Conservation (phyloP, 1,140 invertebrate genomes). For the Magallana gigas region DNA sequence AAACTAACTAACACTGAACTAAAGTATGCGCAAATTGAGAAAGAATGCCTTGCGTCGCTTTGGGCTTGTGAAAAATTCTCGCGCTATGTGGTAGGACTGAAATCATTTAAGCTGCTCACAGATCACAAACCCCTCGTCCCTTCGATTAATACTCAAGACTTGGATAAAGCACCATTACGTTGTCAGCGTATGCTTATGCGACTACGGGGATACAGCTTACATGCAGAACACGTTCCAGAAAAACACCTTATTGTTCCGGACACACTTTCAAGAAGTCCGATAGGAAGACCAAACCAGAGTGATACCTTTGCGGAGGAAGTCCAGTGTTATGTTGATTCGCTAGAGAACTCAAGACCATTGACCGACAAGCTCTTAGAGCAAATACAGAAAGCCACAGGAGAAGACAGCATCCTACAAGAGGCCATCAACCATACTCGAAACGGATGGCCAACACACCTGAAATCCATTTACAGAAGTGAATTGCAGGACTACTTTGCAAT, state of each 20-base stretch:
- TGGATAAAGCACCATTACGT: constrained; percentile 47
- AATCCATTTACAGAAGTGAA: neutral
- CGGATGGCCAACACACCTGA: constrained; percentile 37
- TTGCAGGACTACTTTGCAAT: constrained; percentile 35
- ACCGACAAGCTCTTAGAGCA: constrained; percentile 26
- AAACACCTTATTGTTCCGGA: constrained; percentile 56
- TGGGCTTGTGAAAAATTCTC: constrained; percentile 80
- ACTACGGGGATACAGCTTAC: constrained; percentile 47
- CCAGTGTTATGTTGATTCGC: neutral
- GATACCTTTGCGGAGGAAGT: neutral
- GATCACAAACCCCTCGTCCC: constrained; percentile 74
- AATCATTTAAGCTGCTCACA: constrained; percentile 60
- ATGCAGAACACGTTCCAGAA: constrained; percentile 54
- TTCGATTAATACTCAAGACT: constrained; percentile 44
- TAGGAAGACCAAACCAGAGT: constrained; percentile 71
- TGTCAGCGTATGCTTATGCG: constrained; percentile 57
- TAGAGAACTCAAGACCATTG: constrained; percentile 5
- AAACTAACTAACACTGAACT: constrained; percentile 61
- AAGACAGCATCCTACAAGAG: constrained; percentile 15
- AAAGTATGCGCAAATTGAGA: constrained; percentile 81
- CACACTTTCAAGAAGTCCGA: constrained; percentile 59
- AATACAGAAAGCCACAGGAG: neutral
- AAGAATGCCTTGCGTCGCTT: constrained; percentile 77
- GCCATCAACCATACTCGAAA: neutral
- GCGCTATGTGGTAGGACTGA: constrained; percentile 78